phyloP scores from a whole-genome alignment of 2,113 vertebrate species.

The Ardeotis arabs region DNA sequence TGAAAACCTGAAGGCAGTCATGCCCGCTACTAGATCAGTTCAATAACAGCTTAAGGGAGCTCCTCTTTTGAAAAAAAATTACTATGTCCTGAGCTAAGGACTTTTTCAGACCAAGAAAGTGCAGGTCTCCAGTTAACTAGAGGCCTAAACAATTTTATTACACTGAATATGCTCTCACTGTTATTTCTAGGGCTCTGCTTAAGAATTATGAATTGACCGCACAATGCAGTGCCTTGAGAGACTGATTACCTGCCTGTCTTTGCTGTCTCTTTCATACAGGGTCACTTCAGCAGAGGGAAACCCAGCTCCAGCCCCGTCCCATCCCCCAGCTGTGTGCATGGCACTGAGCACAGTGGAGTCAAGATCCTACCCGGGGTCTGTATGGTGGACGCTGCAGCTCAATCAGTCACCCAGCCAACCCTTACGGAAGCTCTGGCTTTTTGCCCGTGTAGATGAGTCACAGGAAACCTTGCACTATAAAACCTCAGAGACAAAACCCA shows the following conservation, averaged over 20 bases:
- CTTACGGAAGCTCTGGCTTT: background rate
- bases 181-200: background rate
- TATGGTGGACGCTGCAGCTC: fast-evolving
- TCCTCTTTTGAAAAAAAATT: background rate
- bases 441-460: background rate
- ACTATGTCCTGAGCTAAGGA: background rate
- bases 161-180: background rate
- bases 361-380: background rate
- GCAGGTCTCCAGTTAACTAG: background rate
- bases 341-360: background rate
- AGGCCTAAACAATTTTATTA: background rate
- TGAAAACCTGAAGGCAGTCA: background rate
- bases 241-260: background rate
- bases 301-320: background rate
- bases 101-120: background rate
- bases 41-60: background rate
- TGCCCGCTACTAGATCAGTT: background rate
- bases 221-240: background rate
- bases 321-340: background rate
- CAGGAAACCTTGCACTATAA: background rate
- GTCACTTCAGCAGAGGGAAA: background rate
- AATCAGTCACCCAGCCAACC: background rate
- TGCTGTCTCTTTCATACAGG: too few species aligned
- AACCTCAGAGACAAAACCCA: background rate
- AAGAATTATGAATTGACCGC: background rate